Evolutionary conservation across 2,113 vertebrate genomes (phyloP).

Genomic region (Calyptomena viridis): DNA sequence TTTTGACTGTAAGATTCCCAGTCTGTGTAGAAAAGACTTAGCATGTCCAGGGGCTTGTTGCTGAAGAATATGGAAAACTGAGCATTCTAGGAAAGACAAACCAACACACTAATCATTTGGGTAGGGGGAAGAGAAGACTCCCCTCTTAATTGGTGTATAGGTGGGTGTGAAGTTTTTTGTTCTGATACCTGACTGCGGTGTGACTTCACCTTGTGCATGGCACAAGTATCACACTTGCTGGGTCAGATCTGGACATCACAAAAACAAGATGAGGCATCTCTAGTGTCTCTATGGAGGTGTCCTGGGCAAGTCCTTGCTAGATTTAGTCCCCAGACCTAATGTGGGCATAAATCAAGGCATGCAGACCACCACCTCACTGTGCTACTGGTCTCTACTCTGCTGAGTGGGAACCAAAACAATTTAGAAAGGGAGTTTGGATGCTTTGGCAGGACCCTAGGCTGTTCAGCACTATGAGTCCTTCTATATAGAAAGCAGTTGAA

Average conservation of each 20-base stretch:
- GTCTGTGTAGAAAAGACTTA: background rate
- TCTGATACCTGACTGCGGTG: background rate
- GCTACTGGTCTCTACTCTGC: background rate
- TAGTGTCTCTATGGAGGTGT: background rate
- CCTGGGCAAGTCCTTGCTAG: background rate
- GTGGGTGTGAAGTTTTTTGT: background rate
- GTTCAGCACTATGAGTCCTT: background rate
- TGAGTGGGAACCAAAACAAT: background rate
- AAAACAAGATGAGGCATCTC: background rate
- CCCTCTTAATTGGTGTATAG: accelerated
- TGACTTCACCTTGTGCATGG: background rate
- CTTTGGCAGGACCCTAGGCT: background rate
- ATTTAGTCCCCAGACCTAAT: background rate
- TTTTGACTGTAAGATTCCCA: background rate
- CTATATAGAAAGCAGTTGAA: background rate
- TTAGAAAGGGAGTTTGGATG: background rate
- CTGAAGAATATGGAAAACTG: background rate
- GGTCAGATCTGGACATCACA: background rate
- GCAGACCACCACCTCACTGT: background rate
- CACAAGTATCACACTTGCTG: background rate
- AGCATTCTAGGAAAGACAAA: background rate
- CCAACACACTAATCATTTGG: background rate
- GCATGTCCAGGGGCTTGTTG: background rate
- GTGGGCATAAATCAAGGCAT: background rate
- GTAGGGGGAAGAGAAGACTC: background rate